phyloP scores from a whole-genome alignment of 2,888 invertebrate genomes.

The Anodontia alba region DNA sequence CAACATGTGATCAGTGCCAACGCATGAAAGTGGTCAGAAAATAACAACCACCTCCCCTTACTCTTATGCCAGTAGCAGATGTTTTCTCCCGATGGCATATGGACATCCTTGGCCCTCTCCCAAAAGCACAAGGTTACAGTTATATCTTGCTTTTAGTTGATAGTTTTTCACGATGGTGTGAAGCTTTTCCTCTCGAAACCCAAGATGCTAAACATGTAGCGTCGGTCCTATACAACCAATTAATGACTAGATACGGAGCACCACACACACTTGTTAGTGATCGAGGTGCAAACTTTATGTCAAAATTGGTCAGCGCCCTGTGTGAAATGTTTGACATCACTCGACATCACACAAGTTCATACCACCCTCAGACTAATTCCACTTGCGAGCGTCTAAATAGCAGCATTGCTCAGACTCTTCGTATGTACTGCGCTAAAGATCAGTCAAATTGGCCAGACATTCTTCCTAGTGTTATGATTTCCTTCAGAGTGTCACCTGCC shows the following conservation, averaged over 20 bases:
- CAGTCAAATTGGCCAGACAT: slow-evolving; percentile 46
- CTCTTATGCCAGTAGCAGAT: slow-evolving; percentile 5
- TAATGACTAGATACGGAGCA: slow-evolving; percentile 28
- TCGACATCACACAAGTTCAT: not conserved
- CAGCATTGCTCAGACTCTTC: slow-evolving; percentile 38
- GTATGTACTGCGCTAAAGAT: slow-evolving; percentile 41
- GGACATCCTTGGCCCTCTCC: not conserved
- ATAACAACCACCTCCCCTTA: slow-evolving; percentile 10
- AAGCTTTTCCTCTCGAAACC: slow-evolving; percentile 20
- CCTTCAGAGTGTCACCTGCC: slow-evolving; percentile 41
- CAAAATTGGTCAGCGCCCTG: slow-evolving; percentile 22
- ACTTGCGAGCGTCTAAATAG: slow-evolving; percentile 43
- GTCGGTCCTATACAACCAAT: slow-evolving; percentile 5
- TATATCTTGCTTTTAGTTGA: slow-evolving; percentile 27
- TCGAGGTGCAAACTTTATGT: slow-evolving; percentile 22
- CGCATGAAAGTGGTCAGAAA: not conserved
- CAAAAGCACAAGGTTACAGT: slow-evolving; percentile 38
- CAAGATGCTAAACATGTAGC: slow-evolving; percentile 33
- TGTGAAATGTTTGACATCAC: slow-evolving; percentile 31
- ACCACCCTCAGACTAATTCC: slow-evolving; percentile 46
- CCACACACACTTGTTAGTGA: slow-evolving; percentile 48
- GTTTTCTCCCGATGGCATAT: slow-evolving; percentile 42
- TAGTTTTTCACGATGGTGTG: slow-evolving; percentile 1
- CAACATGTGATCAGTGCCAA: slow-evolving; percentile 23
- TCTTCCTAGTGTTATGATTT: slow-evolving; percentile 49